phyloP scores from a whole-genome alignment of 2,113 vertebrate species.

The Brienomyrus longianalis region DNA sequence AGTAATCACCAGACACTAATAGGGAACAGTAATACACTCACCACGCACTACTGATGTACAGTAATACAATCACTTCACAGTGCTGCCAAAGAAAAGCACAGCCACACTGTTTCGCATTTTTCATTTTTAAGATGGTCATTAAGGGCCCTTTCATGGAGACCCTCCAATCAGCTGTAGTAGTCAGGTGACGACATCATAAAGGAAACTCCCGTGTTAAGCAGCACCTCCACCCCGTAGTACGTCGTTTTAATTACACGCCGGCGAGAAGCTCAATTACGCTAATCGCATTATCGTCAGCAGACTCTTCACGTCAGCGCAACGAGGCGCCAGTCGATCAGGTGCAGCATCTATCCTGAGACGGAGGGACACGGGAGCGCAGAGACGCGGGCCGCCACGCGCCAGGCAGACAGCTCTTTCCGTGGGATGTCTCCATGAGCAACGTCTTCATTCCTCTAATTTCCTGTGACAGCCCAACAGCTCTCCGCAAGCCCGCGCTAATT shows the following conservation, averaged over 20 bases:
- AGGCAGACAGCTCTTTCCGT: slow-evolving; percentile 27
- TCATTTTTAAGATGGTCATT: neutral
- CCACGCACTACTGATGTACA: neutral
- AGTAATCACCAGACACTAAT: neutral
- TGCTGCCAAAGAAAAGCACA: neutral
- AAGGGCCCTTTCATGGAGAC: neutral
- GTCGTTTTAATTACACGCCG: slow-evolving; percentile 41
- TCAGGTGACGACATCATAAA: slow-evolving; percentile 20
- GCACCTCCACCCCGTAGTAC: slow-evolving; percentile 34
- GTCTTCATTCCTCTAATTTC: slow-evolving; percentile 63
- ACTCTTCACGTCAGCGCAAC: slow-evolving; percentile 27
- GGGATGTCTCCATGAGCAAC: slow-evolving; percentile 52
- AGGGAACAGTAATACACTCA: neutral
- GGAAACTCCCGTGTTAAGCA: slow-evolving; percentile 45
- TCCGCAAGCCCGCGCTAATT: slow-evolving; percentile 46
- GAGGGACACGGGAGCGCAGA: slow-evolving; percentile 51
- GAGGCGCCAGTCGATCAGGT: neutral
- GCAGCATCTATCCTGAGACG: slow-evolving; percentile 1
- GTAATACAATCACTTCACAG: neutral
- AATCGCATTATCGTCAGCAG: slow-evolving; percentile 58
- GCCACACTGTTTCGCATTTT: neutral
- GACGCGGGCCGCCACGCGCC: slow-evolving; percentile 48
- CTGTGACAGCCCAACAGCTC: slow-evolving; percentile 54
- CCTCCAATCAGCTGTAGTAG: neutral
- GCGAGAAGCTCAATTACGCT: slow-evolving; percentile 66